Base-by-base conservation (phyloP, 2,888 invertebrate genomes). In the Gymnocheta viridis region DNA sequence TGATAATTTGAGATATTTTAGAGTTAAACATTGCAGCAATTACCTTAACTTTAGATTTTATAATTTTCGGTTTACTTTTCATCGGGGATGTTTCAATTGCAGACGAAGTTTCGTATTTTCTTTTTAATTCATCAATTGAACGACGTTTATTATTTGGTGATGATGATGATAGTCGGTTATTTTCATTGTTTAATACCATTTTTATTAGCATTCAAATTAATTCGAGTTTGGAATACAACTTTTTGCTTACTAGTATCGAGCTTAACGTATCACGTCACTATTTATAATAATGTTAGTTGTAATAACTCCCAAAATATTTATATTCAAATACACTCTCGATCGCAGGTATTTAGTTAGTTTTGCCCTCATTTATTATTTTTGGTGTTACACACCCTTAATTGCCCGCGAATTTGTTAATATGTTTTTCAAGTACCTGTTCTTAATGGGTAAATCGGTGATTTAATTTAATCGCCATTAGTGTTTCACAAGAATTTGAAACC, bases 21-120 rank as follows among this genome's bases (percentile, higher is more conserved):
- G 88, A 82, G 67, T 91, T 91, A 44, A 91, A 90, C 47, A 90
- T 85, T 9, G 89, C 87, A 0, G 91, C 89, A 56, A 91, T 89
- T 85, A 89, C 89, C 66, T 88, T 88, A 0, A 91, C 91, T 67
- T 87, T 90, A 35, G 88, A 87, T 47, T 84, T 86, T 7, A 70
- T 82, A 3, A 51, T 73, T 60, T 74, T 87, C 64, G 2, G 86
- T 72, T 3, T 84, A 82, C 22, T 14, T 1, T 22, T 4, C n/a
- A 27, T 60, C 19, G 19, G 58, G 12, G 32, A 2, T 10, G 72
- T 72, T 49, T 32, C 49, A 9, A 7, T 5, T 4, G 12, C 14
- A 7, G 4, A 2, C 1, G 47, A 6, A 4, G 17, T 4, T 64
- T 90, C 90, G 12, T 89, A 90, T 9, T 87, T 89, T 38, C 87